Evolutionary conservation across 2,888 invertebrate species (phyloP).

Genomic region (Adelphocoris suturalis): DNA sequence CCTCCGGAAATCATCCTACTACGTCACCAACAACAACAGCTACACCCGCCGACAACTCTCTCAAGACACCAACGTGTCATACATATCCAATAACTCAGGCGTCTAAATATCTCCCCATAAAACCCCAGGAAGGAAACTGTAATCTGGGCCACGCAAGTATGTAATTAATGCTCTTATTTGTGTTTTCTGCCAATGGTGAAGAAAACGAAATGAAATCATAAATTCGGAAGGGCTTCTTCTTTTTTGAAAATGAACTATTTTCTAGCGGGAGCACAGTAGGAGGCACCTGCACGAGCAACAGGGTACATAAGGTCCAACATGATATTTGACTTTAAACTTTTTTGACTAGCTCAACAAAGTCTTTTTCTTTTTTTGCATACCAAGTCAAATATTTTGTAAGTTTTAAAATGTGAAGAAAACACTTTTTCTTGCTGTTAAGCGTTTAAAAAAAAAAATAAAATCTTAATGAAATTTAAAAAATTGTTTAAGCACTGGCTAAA

Average conservation of each 20-base stretch:
- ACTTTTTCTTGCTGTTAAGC: constrained; percentile 34
- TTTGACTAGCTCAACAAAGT: constrained; percentile 67
- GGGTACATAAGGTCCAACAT: constrained; percentile 69
- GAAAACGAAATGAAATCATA: not conserved
- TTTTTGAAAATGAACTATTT: constrained; percentile 43
- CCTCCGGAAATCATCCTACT: constrained; percentile 88
- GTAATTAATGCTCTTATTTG: constrained; percentile 7
- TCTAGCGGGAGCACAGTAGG: constrained; percentile 64
- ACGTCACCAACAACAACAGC: constrained; percentile 80
- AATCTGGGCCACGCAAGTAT: not conserved
- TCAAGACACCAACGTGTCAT: constrained; percentile 81
- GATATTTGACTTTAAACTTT: constrained; percentile 62
- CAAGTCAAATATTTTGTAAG: constrained; percentile 63
- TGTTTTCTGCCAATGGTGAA: not conserved
- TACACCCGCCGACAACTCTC: constrained; percentile 79
- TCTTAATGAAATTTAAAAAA: not conserved
- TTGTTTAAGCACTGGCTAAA: constrained; percentile 54
- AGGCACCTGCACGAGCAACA: constrained; percentile 71
- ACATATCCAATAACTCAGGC: constrained; percentile 87
- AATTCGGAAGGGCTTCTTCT: not conserved
- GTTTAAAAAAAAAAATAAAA: not conserved
- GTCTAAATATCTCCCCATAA: constrained; percentile 78
- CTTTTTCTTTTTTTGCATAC: not conserved
- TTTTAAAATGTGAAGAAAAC: constrained; percentile 31
- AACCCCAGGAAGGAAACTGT: not conserved